Percentiles rank a stretch among this genome's conserved stretches.
phyloP scores from a whole-genome alignment of 2,888 invertebrate genomes.

The Meliscaeva auricollis region DNA sequence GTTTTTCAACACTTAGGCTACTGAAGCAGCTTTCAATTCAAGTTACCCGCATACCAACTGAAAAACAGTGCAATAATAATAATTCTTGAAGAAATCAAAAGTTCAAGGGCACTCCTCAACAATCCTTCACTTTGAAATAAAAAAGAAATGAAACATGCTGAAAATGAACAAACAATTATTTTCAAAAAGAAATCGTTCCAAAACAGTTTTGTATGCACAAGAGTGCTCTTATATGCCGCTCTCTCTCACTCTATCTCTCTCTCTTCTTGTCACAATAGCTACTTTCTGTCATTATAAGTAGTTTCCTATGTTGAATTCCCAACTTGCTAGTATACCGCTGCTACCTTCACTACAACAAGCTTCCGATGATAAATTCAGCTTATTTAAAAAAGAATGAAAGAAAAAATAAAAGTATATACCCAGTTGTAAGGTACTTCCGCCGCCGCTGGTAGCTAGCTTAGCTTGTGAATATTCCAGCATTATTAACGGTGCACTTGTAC shows the following conservation, averaged over 20 bases:
- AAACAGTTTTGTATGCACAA: neutral
- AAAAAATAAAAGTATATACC: neutral
- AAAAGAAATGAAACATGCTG: neutral
- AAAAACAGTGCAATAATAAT: too few relatives aligned
- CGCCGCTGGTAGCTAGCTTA: slow-evolving; percentile 39
- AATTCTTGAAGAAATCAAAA: neutral
- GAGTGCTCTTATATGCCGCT: neutral
- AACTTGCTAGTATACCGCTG: neutral
- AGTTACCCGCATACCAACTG: too few relatives aligned
- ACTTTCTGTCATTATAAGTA: slow-evolving; percentile 13
- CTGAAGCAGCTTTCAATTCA: too few relatives aligned
- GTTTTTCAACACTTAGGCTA: too few relatives aligned
- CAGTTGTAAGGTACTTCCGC: slow-evolving; percentile 58
- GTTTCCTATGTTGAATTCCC: slow-evolving; percentile 9
- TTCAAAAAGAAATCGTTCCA: neutral
- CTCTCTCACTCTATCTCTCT: neutral
- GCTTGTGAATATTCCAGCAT: slow-evolving; percentile 47
- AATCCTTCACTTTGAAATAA: neutral
- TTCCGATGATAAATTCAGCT: slow-evolving; percentile 17
- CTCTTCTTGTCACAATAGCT: neutral
- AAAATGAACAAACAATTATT: neutral
- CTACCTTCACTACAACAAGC: neutral
- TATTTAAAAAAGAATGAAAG: slow-evolving; percentile 7
- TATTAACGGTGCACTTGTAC: slow-evolving; percentile 41
- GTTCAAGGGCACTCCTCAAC: neutral